Percentiles rank a stretch among this genome's conserved stretches.
Conservation (phyloP, 2,888 invertebrate species). For the Steromphala cineraria region DNA sequence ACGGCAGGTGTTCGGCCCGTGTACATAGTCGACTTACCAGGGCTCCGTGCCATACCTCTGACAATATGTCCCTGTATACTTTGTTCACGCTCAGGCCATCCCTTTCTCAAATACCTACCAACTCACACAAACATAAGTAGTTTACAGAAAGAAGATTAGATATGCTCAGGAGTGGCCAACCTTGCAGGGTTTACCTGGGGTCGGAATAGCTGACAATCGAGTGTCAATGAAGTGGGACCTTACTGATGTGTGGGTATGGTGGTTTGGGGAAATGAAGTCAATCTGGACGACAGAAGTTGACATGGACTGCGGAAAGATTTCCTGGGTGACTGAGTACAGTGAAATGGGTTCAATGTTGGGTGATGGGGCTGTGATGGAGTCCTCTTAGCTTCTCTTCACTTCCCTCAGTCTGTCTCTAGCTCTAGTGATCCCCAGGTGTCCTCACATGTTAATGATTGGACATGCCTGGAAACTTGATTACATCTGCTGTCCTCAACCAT, state of each 20-base stretch:
- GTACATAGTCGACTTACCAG: not conserved
- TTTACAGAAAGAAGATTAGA: not conserved
- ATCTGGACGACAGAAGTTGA: not conserved
- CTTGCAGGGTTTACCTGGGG: not conserved
- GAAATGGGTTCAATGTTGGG: not conserved
- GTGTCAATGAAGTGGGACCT: not conserved
- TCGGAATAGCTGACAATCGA: not conserved
- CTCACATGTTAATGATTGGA: no score
- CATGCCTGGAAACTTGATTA: no score
- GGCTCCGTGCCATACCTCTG: not conserved
- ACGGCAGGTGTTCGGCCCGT: not conserved
- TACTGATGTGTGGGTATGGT: not conserved
- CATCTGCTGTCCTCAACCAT: no score
- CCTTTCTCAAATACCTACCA: constrained; percentile 12
- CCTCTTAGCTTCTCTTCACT: no score
- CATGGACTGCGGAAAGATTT: not conserved
- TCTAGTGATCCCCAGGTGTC: no score
- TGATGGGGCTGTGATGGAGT: no score
- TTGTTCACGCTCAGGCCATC: constrained; percentile 16
- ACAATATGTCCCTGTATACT: not conserved
- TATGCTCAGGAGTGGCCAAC: constrained; percentile 2
- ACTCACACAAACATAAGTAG: not conserved
- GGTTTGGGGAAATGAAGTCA: not conserved
- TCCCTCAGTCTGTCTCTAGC: no score
- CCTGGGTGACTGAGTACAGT: constrained; percentile 5